phyloP scores from a whole-genome alignment of 2,113 vertebrate genomes.

The Semnopithecus entellus region DNA sequence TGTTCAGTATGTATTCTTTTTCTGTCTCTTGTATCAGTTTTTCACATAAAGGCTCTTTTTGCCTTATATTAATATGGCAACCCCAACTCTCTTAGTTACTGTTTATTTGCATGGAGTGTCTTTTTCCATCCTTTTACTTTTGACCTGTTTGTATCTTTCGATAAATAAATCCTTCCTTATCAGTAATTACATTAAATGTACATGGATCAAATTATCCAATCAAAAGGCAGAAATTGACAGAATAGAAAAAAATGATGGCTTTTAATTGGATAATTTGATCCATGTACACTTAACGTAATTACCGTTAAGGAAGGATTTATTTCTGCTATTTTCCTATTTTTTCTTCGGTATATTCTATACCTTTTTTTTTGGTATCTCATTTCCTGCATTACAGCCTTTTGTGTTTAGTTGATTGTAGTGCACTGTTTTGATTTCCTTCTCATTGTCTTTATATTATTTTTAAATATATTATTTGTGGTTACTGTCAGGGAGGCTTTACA shows the following conservation, averaged over 20 bases:
- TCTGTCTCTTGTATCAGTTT: background rate
- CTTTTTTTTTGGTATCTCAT: background rate
- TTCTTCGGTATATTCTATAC: background rate
- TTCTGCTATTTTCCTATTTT: background rate
- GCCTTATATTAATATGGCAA: background rate
- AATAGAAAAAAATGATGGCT: background rate
- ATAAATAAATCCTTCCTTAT: no score
- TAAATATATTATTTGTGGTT: background rate
- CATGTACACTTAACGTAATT: background rate
- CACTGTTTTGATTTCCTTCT: background rate
- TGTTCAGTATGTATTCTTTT: background rate
- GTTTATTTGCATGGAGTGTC: background rate
- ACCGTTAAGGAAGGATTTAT: background rate
- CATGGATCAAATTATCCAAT: no score
- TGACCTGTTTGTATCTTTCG: background rate
- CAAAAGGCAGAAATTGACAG: no score
- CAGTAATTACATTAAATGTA: no score
- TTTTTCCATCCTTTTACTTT: background rate
- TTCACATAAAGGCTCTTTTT: background rate
- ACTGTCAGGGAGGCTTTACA: background rate
- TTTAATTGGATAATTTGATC: background rate
- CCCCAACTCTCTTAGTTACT: background rate
- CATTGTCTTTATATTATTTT: background rate
- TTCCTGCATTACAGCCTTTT: background rate
- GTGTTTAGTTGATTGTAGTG: background rate